Evolutionary conservation across 2,113 vertebrate species (phyloP).

Genomic region (Oryzias celebensis): DNA sequence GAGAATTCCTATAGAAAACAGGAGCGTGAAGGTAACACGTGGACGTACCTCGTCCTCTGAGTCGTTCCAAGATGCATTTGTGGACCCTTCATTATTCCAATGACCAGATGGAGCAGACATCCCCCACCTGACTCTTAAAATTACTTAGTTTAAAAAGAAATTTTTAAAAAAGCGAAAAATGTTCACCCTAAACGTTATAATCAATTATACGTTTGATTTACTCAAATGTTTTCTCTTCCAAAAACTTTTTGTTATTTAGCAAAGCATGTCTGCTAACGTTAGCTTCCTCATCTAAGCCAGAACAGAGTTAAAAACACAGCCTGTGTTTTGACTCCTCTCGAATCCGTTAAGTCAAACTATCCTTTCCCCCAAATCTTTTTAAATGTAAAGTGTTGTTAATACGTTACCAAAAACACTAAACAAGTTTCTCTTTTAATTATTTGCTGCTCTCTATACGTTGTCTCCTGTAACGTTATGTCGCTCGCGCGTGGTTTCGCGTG

Average conservation of each 20-base stretch:
- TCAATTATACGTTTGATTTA: too few relatives aligned
- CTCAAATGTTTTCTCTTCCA: neutral
- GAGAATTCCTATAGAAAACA: neutral
- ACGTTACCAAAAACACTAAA: too few relatives aligned
- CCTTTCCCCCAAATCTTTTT: too few relatives aligned
- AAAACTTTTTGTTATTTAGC: neutral
- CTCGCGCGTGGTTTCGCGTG: conserved; percentile 9
- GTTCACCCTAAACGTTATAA: too few relatives aligned
- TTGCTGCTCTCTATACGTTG: neutral
- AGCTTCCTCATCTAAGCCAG: neutral
- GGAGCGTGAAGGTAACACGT: neutral
- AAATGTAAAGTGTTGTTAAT: too few relatives aligned
- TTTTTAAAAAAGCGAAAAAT: too few relatives aligned
- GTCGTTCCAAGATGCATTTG: conserved; percentile 33
- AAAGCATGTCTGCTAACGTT: conserved; percentile 17
- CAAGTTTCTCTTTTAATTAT: too few relatives aligned
- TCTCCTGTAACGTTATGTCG: conserved; percentile 1
- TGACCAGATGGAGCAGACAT: neutral
- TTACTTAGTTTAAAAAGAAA: too few relatives aligned
- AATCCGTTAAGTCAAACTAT: too few relatives aligned
- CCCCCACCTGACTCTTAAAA: neutral
- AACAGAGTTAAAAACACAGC: neutral
- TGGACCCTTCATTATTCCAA: conserved; percentile 25
- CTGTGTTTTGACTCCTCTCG: too few relatives aligned
- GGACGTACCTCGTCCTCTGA: conserved; percentile 59